These are phyloP conservation scores for Eupsilia transversa DNA, from an alignment of 2,888 invertebrate genomes.

Conservation along the genomic window DNA sequence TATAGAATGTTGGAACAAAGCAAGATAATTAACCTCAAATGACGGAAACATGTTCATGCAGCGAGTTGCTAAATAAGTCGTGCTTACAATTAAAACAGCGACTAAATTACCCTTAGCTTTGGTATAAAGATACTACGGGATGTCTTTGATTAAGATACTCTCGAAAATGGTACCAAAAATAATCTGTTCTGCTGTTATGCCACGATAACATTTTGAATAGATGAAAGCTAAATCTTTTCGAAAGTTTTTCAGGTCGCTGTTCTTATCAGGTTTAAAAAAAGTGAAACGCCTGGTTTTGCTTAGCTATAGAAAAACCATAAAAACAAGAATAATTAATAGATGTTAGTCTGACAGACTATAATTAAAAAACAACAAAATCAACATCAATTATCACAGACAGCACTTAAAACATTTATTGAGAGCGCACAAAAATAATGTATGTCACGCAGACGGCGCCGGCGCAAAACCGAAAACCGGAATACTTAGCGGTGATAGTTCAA, in stretches of 20 bases:
- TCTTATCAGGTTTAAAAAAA: slow-evolving; percentile 37
- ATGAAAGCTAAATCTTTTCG: slow-evolving; percentile 15
- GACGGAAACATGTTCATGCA: slow-evolving; percentile 47
- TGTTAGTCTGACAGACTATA: slow-evolving; percentile 12
- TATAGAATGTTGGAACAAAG: slow-evolving; percentile 46
- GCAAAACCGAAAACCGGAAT: slow-evolving; percentile 56
- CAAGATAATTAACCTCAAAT: slow-evolving; percentile 51
- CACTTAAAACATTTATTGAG: slow-evolving; percentile 36
- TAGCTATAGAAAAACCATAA: slow-evolving; percentile 22
- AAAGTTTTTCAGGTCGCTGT: slow-evolving; percentile 21
- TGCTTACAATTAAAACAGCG: slow-evolving; percentile 47
- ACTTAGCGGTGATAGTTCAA: slow-evolving; percentile 64
- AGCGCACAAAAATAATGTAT: slow-evolving; percentile 55
- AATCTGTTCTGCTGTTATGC: background rate
- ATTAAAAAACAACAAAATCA: slow-evolving; percentile 45
- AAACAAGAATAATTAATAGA: slow-evolving; percentile 34
- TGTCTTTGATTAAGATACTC: slow-evolving; percentile 15
- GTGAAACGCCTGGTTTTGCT: slow-evolving; percentile 17
- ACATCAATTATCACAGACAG: slow-evolving; percentile 39
- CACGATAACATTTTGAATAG: background rate
- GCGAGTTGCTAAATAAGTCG: slow-evolving; percentile 50
- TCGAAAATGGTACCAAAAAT: slow-evolving; percentile 1
- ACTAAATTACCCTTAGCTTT: slow-evolving; percentile 38
- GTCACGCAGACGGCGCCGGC: slow-evolving; percentile 59
- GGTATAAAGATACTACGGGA: background rate